Percentiles rank a stretch among this genome's conserved stretches.
phyloP scores from a whole-genome alignment of 2,113 vertebrate species.

The Hyla sarda region DNA sequence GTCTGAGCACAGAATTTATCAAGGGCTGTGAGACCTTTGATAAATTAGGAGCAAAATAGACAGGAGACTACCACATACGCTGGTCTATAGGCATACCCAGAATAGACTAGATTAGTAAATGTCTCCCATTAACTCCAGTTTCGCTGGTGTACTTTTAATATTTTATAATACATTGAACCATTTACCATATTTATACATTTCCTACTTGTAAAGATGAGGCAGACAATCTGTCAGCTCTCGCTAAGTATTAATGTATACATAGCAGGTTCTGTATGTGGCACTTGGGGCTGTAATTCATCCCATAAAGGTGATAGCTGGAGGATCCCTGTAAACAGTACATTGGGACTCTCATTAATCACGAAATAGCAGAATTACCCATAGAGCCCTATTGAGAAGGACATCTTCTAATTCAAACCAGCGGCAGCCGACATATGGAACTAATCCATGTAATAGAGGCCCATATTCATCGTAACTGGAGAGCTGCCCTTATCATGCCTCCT shows the following conservation, averaged over 20 bases:
- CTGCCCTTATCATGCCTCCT: constrained; percentile 21
- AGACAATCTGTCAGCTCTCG: neutral
- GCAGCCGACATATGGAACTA: constrained; percentile 21
- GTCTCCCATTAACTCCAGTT: too few relatives aligned
- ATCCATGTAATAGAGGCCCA: constrained; percentile 20
- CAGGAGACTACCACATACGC: too few relatives aligned
- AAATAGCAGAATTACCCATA: constrained; percentile 39
- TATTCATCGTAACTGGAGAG: neutral
- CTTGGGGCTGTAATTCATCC: too few relatives aligned
- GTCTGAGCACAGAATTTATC: too few relatives aligned
- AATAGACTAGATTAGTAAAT: too few relatives aligned
- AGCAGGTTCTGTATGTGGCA: neutral
- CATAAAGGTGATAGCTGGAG: neutral
- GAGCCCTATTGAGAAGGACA: constrained; percentile 23
- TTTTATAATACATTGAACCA: too few relatives aligned
- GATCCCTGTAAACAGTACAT: neutral
- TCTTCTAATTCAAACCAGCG: constrained; percentile 21
- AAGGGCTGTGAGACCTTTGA: too few relatives aligned
- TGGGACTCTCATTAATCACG: constrained; percentile 37
- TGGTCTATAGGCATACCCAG: too few relatives aligned
- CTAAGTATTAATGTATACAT: neutral
- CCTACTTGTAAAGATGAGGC: too few relatives aligned
- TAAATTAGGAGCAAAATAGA: too few relatives aligned
- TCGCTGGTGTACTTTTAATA: neutral
- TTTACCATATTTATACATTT: too few relatives aligned